These are phyloP conservation scores for Lepidocyrtoides sp. DNA, from an alignment of 2,888 invertebrate genomes.

Conservation along the genomic window DNA sequence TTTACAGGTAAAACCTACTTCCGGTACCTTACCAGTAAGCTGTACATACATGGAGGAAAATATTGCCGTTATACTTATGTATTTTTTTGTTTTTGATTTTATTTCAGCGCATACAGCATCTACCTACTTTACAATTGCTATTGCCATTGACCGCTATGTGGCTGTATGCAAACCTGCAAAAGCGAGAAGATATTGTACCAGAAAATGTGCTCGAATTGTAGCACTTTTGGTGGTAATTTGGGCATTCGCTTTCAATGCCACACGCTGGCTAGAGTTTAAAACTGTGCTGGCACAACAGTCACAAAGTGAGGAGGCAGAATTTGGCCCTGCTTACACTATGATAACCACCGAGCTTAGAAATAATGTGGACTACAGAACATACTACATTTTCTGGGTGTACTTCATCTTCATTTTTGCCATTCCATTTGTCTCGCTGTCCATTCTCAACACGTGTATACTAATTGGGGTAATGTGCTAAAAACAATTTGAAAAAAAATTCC, in stretches of 20 bases:
- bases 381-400: conserved; percentile 83
- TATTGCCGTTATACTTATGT: too few species aligned
- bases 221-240: conserved; percentile 55
- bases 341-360: conserved; percentile 77
- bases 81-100: too few species aligned
- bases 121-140: conserved; percentile 80
- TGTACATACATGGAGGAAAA: too few species aligned
- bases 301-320: not conserved
- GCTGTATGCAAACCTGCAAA: conserved; percentile 52
- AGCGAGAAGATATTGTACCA: conserved; percentile 69
- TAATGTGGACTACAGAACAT: conserved; percentile 75
- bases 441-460: conserved; percentile 80
- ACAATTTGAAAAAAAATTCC: too few species aligned
- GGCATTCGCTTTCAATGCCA: conserved; percentile 70
- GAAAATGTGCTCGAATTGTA: conserved; percentile 39
- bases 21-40: too few species aligned
- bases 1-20: conserved; percentile 79
- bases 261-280: conserved; percentile 77
- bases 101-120: conserved; percentile 78
- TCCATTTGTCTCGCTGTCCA: conserved; percentile 79
- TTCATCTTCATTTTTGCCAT: conserved; percentile 80
- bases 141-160: conserved; percentile 77
- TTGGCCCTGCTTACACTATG: conserved; percentile 71
- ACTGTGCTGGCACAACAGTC: not conserved
- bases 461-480: conserved; percentile 74